Base-by-base conservation (phyloP, 1,140 invertebrate species). In the Zophobas morio region DNA sequence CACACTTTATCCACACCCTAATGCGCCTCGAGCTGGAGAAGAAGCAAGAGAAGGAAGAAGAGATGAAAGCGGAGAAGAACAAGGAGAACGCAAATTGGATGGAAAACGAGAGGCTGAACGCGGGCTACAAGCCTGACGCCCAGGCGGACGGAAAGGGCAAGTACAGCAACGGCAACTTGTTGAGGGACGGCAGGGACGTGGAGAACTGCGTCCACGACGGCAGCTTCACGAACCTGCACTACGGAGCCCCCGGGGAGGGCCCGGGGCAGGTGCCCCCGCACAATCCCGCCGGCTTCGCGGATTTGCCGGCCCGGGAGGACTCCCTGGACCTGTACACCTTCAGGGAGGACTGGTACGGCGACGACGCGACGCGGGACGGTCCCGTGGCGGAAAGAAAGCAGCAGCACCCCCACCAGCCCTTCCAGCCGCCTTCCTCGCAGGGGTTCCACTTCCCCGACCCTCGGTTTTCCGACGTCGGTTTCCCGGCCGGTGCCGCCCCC, bases 1-100 rank as follows among this genome's bases (percentile, higher is more conserved):
- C 96, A n/a, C 98, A 99, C 87, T 99, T 98, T 83, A 97, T 98
- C 79, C 96, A 99, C 83, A 99, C 98, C 0, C 88, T 99, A 5
- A 98, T 99, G 97, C 90, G 96, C 71, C 85, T 99, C 75, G 96
- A 98, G 80, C 87, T 98, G 78, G 97, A 98, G 86, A 94, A 95
- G 85, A 94, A 96, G 79, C 91, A 94, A 77, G 87, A 66, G 84
- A 86, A 8, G 33, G 83, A 87, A 71, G 83, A 85, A 51, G 79
- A 80, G n/a, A 78, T 81, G 57, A 82, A 82, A 37, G 36, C 51
- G 3, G 79, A 81, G 86, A 88, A 84, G 88, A 89, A 20, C 20
- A 20, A 86, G 56, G 74, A 79, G 20, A 57, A 56, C 20, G 86
- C 84, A 73, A 81, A 81, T 78, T 82, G 88, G 84, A 83, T 85